Conservation (phyloP, 2,113 vertebrate species). For the Petroica traversi region DNA sequence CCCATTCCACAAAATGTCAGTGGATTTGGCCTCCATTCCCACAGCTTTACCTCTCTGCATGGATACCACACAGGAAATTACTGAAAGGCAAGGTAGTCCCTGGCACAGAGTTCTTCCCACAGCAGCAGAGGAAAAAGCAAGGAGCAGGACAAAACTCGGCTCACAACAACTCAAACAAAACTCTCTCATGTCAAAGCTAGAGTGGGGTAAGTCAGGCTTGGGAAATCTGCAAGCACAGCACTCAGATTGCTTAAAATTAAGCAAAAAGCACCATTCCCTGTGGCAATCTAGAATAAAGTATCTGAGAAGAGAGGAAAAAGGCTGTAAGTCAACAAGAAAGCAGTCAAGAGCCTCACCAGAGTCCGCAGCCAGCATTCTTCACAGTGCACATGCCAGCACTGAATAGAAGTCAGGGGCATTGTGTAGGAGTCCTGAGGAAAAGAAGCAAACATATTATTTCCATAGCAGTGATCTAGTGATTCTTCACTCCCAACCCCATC, state of each 20-base stretch:
- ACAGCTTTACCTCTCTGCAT: background rate
- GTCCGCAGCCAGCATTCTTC: constrained; percentile 99
- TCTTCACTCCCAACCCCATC: background rate
- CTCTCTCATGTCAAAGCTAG: background rate
- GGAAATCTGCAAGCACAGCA: background rate
- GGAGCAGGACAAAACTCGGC: background rate
- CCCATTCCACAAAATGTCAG: background rate
- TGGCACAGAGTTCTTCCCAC: background rate
- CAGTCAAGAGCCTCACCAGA: constrained; percentile 82
- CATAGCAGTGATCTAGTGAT: background rate
- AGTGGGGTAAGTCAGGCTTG: background rate
- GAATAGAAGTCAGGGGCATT: constrained; percentile 97
- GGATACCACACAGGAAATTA: background rate
- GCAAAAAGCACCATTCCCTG: background rate
- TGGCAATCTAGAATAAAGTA: background rate
- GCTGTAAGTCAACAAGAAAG: background rate
- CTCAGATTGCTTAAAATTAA: background rate
- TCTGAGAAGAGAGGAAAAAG: background rate
- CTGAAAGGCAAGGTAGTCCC: background rate
- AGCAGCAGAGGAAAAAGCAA: background rate
- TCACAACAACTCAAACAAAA: accelerated
- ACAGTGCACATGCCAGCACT: constrained; percentile 99
- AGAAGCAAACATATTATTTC: constrained; percentile 40
- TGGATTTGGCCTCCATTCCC: background rate
- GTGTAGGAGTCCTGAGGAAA: constrained; percentile 91